phyloP scores from a whole-genome alignment of 2,797 vertebrate genomes.

The Pipistrellus pipistrellus region DNA sequence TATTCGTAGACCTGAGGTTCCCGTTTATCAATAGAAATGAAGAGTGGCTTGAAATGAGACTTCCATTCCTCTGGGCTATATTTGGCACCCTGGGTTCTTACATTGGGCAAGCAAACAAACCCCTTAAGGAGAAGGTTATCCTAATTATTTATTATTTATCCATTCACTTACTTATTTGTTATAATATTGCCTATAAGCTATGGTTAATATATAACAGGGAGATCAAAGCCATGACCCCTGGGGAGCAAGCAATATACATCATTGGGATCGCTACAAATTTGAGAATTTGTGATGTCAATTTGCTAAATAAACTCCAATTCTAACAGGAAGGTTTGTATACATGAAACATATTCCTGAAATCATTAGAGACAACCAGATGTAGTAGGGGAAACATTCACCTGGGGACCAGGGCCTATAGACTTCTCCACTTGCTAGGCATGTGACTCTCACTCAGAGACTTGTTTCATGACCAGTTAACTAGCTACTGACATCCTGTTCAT shows the following conservation, averaged over 20 bases:
- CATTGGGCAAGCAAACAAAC: constrained; percentile 28
- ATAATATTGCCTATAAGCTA: neutral
- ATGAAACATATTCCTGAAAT: neutral
- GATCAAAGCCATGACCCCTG: neutral
- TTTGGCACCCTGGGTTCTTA: constrained; percentile 34
- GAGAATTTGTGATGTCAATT: neutral
- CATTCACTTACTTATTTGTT: constrained; percentile 42
- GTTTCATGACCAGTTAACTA: neutral
- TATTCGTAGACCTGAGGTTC: neutral
- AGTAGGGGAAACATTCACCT: neutral
- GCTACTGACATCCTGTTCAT: neutral
- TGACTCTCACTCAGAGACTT: neutral
- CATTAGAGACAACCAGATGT: neutral
- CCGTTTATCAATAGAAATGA: constrained; percentile 42
- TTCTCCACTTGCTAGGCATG: neutral
- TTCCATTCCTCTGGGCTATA: neutral
- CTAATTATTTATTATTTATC: constrained; percentile 59
- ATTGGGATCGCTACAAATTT: neutral
- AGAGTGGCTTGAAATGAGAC: constrained; percentile 30
- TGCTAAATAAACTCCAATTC: neutral
- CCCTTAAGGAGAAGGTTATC: constrained; percentile 36
- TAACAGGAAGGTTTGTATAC: neutral
- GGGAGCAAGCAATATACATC: neutral
- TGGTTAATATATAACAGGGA: neutral
- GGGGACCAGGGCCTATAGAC: neutral